Evolutionary conservation across 2,113 vertebrate genomes (phyloP).

Genomic region (Neomonachus schauinslandi): DNA sequence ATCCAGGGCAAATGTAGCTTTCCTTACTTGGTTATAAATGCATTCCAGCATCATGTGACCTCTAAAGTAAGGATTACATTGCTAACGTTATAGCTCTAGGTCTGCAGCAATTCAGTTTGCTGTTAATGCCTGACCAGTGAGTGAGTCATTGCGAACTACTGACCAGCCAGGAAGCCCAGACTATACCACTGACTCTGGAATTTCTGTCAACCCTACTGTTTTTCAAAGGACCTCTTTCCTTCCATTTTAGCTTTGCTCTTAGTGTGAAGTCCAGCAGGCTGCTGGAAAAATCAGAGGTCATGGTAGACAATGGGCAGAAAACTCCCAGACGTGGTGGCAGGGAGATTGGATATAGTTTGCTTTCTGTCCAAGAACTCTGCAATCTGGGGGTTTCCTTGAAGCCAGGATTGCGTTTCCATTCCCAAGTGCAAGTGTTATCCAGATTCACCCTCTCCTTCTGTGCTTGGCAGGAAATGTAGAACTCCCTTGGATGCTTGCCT

Average conservation of each 20-base stretch:
- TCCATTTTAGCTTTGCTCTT: not conserved
- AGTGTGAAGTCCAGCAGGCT: not conserved
- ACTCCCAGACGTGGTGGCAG: not conserved
- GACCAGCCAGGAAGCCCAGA: not conserved
- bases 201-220: not conserved
- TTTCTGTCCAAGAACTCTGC: slow-evolving; percentile 27
- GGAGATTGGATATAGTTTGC: not conserved
- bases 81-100: not conserved
- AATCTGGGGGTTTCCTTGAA: not conserved
- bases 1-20: not conserved
- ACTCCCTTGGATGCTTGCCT: slow-evolving; percentile 10
- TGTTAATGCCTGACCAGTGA: not conserved
- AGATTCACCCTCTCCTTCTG: not conserved
- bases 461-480: not conserved
- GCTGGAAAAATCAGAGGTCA: not conserved
- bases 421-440: not conserved
- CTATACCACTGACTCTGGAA: not conserved
- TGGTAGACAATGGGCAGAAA: not conserved
- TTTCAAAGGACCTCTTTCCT: not conserved
- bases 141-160: not conserved
- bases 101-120: not conserved
- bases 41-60: not conserved
- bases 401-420: slow-evolving; percentile 13
- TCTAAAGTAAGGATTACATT: not conserved
- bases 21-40: not conserved